phyloP scores from a whole-genome alignment of 2,888 invertebrate species.

The Drosophila yooni region DNA sequence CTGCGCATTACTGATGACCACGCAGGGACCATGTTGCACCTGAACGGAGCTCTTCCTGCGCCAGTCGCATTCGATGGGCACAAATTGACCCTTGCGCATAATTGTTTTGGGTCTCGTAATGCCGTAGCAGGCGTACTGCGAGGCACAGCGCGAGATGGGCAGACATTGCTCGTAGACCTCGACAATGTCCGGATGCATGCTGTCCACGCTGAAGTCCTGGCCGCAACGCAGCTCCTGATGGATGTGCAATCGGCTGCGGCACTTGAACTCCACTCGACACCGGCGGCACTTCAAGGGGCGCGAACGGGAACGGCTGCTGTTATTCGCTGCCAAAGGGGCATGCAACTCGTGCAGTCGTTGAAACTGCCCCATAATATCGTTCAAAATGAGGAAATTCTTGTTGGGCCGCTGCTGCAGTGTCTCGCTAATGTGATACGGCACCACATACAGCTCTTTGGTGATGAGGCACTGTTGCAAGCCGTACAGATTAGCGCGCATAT shows the following conservation, averaged over 20 bases:
- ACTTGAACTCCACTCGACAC: constrained; percentile 45
- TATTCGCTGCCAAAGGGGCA: constrained; percentile 1
- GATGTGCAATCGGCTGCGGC: constrained; percentile 54
- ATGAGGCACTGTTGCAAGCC: constrained; percentile 60
- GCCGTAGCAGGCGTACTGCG: constrained; percentile 64
- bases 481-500: constrained; percentile 63
- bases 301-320: neutral
- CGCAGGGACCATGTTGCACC: constrained; percentile 62
- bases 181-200: constrained; percentile 64
- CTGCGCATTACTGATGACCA: constrained; percentile 62
- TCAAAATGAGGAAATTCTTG: constrained; percentile 62
- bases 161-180: constrained; percentile 69
- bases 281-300: constrained; percentile 46
- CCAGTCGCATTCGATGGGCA: constrained; percentile 70
- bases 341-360: constrained; percentile 58
- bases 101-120: constrained; percentile 63
- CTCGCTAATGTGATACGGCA: constrained; percentile 66
- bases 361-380: constrained; percentile 59
- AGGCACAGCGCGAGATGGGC: constrained; percentile 61
- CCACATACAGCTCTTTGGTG: constrained; percentile 64
- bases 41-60: constrained; percentile 61
- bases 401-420: constrained; percentile 59
- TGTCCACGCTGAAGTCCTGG: constrained; percentile 65
- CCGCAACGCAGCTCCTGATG: constrained; percentile 64
- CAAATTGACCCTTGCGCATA: constrained; percentile 58